phyloP scores from a whole-genome alignment of 2,113 vertebrate species.

The Lepidothrix coronata region DNA sequence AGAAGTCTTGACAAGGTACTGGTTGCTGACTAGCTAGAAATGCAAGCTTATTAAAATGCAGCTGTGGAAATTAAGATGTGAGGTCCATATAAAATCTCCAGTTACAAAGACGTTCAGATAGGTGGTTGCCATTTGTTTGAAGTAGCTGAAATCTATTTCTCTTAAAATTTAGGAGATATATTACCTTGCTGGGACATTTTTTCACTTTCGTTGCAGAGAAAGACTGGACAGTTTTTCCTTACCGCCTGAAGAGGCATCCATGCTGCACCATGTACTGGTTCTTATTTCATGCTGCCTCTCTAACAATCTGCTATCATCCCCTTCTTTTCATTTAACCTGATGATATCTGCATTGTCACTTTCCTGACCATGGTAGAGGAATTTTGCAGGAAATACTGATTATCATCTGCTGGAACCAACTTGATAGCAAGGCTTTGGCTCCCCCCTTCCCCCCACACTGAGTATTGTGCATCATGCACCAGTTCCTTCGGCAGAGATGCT shows the following conservation, averaged over 20 bases:
- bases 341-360: background rate
- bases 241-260: background rate
- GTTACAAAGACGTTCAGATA: background rate
- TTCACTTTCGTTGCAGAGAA: background rate
- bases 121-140: background rate
- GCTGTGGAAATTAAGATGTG: background rate
- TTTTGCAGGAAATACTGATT: background rate
- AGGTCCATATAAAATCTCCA: background rate
- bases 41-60: background rate
- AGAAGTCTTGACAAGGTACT: background rate
- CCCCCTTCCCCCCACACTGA: accelerated
- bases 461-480: background rate
- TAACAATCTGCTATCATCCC: background rate
- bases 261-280: background rate
- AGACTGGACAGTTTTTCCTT: background rate
- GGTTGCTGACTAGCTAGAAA: background rate
- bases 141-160: background rate
- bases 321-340: background rate
- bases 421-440: background rate
- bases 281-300: background rate
- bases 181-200: background rate
- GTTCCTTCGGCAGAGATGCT: background rate
- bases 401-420: background rate
- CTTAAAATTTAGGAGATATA: background rate
- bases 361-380: background rate